Percentiles rank a stretch among this genome's conserved stretches.
These are phyloP conservation scores for Pollenia amentaria DNA, from an alignment of 2,888 invertebrate species.

Conservation along the genomic window DNA sequence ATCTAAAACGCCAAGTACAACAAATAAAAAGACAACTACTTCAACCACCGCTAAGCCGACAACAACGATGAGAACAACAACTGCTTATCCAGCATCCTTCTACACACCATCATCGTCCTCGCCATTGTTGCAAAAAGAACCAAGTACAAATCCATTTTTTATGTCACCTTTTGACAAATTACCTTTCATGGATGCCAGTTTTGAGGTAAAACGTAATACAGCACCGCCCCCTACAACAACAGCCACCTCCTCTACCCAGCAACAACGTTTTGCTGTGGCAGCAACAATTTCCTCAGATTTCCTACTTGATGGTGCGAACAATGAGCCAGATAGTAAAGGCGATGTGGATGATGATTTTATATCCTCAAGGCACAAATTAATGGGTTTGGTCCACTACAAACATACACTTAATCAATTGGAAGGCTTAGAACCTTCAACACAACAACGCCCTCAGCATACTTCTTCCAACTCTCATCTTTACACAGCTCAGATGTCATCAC, in stretches of 20 bases:
- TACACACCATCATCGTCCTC: constrained; percentile 22
- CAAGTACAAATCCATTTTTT: constrained; percentile 79
- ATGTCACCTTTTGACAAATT: constrained; percentile 83
- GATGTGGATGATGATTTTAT: constrained; percentile 39
- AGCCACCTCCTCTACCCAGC: constrained; percentile 4
- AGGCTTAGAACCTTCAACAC: constrained; percentile 72
- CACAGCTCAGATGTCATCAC: constrained; percentile 65
- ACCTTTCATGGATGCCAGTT: constrained; percentile 83
- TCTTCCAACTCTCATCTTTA: neutral
- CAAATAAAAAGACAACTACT: constrained; percentile 59
- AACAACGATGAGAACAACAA: constrained; percentile 56
- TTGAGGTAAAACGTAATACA: constrained; percentile 79
- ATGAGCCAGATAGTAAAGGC: constrained; percentile 30
- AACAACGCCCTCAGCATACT: constrained; percentile 40
- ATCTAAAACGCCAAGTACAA: constrained; percentile 57
- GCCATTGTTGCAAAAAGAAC: constrained; percentile 45
- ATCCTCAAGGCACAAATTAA: constrained; percentile 73
- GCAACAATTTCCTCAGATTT: constrained; percentile 42
- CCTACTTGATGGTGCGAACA: constrained; percentile 32
- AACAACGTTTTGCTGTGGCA: constrained; percentile 68
- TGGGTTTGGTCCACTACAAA: constrained; percentile 78
- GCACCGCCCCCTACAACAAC: constrained; percentile 76
- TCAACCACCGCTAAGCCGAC: constrained; percentile 46
- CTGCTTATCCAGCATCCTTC: constrained; percentile 9
- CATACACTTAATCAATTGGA: constrained; percentile 78